A percentile compares a stretch with the other conserved stretches of the same genome.
Evolutionary conservation across 2,797 vertebrate species (phyloP).

Genomic region (Cyprinodon diabolis): DNA sequence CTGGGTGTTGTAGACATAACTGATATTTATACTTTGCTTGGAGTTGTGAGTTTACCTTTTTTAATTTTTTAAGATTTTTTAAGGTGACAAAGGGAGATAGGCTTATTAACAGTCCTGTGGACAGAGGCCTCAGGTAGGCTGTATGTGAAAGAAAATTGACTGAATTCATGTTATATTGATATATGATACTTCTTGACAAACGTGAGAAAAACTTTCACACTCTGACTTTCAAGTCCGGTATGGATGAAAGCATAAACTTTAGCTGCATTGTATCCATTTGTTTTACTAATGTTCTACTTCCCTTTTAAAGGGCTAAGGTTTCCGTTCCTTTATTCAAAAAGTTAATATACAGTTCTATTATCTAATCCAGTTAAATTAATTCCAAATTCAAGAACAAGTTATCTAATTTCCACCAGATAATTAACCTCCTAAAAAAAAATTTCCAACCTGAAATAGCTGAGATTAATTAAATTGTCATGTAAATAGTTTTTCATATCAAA

Average conservation of each 20-base stretch:
- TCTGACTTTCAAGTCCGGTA: neutral
- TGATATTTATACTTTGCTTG: neutral
- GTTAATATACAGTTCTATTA: neutral
- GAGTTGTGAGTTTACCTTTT: neutral
- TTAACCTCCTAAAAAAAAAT: neutral
- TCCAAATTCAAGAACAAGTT: neutral
- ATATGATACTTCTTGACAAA: neutral
- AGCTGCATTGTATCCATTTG: neutral
- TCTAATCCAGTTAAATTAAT: neutral
- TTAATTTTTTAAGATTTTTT: neutral
- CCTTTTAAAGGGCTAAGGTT: neutral
- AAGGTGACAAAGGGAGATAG: neutral
- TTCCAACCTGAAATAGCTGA: neutral
- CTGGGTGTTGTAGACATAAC: neutral
- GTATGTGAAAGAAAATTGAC: neutral
- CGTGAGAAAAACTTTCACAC: neutral
- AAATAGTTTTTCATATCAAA: neutral
- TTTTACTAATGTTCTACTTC: slow-evolving; percentile 3
- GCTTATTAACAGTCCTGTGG: neutral
- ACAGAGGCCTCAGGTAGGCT: neutral
- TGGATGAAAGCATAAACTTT: neutral
- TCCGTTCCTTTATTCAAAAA: neutral
- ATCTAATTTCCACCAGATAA: neutral
- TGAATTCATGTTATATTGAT: neutral
- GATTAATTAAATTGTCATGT: neutral